Percentiles rank a stretch among this genome's conserved stretches.
phyloP scores from a whole-genome alignment of 2,113 vertebrate species.

The Mustelus asterias region DNA sequence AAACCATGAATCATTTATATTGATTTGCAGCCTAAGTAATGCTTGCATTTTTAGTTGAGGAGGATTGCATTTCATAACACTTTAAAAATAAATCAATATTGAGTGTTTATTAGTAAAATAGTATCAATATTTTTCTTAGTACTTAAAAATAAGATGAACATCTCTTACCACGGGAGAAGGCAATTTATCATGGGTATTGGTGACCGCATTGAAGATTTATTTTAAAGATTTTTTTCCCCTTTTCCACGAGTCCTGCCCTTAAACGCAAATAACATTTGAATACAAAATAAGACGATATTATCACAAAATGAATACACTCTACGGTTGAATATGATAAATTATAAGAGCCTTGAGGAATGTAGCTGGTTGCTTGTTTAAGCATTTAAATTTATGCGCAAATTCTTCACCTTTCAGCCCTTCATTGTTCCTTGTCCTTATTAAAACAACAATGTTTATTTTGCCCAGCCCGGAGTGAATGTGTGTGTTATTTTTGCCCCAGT shows the following conservation, averaged over 20 bases:
- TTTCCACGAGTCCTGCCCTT: background rate
- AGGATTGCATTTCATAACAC: slow-evolving; percentile 89
- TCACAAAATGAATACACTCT: background rate
- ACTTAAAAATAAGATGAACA: slow-evolving; percentile 47
- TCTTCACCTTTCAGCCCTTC: background rate
- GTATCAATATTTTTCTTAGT: slow-evolving; percentile 48
- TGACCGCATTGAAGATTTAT: background rate
- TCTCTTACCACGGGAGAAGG: background rate
- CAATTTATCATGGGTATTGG: background rate
- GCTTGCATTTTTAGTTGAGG: slow-evolving; percentile 89
- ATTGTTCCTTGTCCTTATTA: background rate
- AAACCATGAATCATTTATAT: slow-evolving; percentile 82
- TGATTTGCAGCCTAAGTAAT: slow-evolving; percentile 61
- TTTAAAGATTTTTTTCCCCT: background rate
- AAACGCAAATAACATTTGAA: background rate
- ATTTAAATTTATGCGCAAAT: slow-evolving; percentile 2
- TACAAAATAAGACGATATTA: background rate
- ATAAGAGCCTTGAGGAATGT: background rate
- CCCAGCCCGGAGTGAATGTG: background rate
- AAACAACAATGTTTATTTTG: background rate
- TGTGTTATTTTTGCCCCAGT: background rate
- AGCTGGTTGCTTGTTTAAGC: background rate
- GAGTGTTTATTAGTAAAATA: slow-evolving; percentile 61
- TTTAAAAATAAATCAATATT: slow-evolving; percentile 75
- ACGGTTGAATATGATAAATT: background rate